Base-by-base conservation (phyloP, 2,888 invertebrate species). In the Catocala fraxini region DNA sequence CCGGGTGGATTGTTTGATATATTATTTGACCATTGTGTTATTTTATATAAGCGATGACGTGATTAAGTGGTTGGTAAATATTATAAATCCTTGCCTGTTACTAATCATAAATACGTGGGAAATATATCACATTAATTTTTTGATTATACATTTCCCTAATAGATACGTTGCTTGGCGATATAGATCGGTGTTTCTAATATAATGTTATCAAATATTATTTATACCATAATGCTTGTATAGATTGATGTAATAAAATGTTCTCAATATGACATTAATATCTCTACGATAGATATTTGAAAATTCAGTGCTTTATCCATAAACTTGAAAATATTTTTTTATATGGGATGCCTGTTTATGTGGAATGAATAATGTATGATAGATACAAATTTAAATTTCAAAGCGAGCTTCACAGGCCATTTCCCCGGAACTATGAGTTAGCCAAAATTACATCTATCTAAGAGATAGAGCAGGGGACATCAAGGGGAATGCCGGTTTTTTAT, bases 391-490 rank as follows among this genome's bases (percentile, higher is more conserved):
- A 91, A 89, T 86, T 78, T 88, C 81, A 82, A 87, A 85, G 80
- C 77, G 84, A 83, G 79, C 86, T 83, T 90, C 77, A 89, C 90
- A 85, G 90, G 79, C 92, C 92, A 93, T 93, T 93, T 89, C 89
- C 79, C 86, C 92, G 88, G 91, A 91, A 92, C 92, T 90, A 89
- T 87, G 88, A 75, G 81, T 82, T 85, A 83, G 88, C 88, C 88
- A 87, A 91, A 93, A 91, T 93, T 89, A 85, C 85, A 85, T 89
- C 85, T 73, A 75, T 76, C 74, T 65, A 61, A 79, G 70, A 84
- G 80, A 84, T 83, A 82, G 75, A 25, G 69, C 81, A 42, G 34
- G 86, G 79, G 77, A 80, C 72, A 72, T 70, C 70, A 74, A 71
- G 78, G 83, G 89, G 87, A 86, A 82, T 76, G 73, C 68, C 61